These are phyloP conservation scores for Drosophila buzzatii DNA, from an alignment of 2,888 invertebrate species.

Conservation along the genomic window DNA sequence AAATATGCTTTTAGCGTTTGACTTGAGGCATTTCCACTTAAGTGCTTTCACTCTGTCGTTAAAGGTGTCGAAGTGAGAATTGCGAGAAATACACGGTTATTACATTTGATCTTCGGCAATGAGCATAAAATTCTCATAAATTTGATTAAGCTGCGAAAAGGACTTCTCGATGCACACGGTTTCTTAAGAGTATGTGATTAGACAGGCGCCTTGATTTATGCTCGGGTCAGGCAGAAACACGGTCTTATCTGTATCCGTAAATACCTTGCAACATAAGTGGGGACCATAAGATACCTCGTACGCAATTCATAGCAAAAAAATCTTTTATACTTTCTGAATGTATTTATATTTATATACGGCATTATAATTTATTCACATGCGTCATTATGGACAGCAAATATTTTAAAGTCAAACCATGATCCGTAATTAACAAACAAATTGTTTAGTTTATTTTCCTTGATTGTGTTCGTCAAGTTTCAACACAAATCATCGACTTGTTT, in stretches of 20 bases:
- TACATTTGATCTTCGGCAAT: slow-evolving; percentile 70
- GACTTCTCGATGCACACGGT: not conserved
- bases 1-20: slow-evolving; percentile 75
- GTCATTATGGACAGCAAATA: not conserved
- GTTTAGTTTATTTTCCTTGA: not conserved
- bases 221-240: not conserved
- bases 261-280: slow-evolving; percentile 17
- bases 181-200: slow-evolving; percentile 1
- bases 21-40: slow-evolving; percentile 78
- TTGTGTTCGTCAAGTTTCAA: not conserved
- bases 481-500: not conserved
- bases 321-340: not conserved
- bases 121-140: slow-evolving; percentile 77
- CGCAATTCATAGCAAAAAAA: not conserved
- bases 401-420: not conserved
- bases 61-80: slow-evolving; percentile 71
- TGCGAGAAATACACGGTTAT: slow-evolving; percentile 68
- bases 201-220: slow-evolving; percentile 60
- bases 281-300: not conserved
- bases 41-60: slow-evolving; percentile 69
- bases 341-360: not conserved
- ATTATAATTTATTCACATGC: not conserved
- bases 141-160: slow-evolving; percentile 64
- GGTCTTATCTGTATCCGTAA: slow-evolving; percentile 3
- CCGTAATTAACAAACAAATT: not conserved